A percentile compares a stretch with the other conserved stretches of the same genome.
These are phyloP conservation scores for Brevimyrus niger DNA, from an alignment of 2,113 vertebrate species.

Conservation along the genomic window DNA sequence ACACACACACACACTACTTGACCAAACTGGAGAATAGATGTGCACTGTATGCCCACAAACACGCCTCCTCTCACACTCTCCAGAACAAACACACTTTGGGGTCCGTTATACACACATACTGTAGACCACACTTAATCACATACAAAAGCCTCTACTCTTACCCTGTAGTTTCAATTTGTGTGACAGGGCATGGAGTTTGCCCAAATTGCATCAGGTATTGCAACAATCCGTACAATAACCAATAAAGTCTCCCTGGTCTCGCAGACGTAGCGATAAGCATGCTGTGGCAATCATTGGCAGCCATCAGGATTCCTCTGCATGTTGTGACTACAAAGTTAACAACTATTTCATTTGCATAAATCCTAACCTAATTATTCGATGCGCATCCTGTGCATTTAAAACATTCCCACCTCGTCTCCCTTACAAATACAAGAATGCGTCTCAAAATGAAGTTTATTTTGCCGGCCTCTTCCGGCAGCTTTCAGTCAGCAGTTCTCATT, in stretches of 20 bases:
- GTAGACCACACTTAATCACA: not conserved
- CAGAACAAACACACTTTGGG: not conserved
- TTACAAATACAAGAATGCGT: not conserved
- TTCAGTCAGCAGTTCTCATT: not conserved
- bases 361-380: not conserved
- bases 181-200: not conserved
- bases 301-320: not conserved
- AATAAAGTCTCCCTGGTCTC: not conserved
- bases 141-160: not conserved
- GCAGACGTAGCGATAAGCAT: not conserved
- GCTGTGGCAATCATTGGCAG: not conserved
- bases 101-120: not conserved
- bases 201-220: not conserved
- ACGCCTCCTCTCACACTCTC: not conserved
- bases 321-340: not conserved
- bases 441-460: not conserved
- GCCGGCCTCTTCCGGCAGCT: not conserved
- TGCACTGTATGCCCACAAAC: not conserved
- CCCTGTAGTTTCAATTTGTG: not conserved
- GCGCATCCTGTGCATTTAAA: no score
- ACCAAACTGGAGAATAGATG: not conserved
- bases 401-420: not conserved
- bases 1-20: not conserved
- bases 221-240: not conserved
- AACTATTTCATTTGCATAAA: not conserved